Conservation (phyloP, 2,797 vertebrate species). For the Aeoliscus strigatus region DNA sequence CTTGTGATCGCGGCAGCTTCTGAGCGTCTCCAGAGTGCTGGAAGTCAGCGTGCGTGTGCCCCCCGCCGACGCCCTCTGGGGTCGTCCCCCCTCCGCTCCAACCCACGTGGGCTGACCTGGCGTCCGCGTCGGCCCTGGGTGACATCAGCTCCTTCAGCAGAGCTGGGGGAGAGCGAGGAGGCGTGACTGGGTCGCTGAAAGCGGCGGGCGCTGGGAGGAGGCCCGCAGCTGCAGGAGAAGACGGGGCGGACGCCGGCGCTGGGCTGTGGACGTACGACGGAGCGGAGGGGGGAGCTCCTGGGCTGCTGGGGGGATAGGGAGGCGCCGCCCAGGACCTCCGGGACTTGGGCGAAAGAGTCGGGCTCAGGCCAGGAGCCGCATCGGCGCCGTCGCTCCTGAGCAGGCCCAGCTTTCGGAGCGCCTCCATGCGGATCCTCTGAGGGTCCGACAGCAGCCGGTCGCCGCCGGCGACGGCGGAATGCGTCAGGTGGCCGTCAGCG, state of each 20-base stretch:
- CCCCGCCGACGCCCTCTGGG: too few relatives aligned
- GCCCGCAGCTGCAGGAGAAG: constrained; percentile 9
- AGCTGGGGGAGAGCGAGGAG: constrained; percentile 10
- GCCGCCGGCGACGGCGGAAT: constrained; percentile 1
- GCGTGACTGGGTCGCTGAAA: constrained; percentile 38
- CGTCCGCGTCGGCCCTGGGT: too few relatives aligned
- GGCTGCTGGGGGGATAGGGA: constrained; percentile 37
- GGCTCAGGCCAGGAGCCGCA: constrained; percentile 28
- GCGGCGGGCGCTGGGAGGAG: constrained; percentile 50
- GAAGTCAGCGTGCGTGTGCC: constrained; percentile 42
- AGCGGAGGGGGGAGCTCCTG: constrained; percentile 5
- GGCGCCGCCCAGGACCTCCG: constrained; percentile 46
- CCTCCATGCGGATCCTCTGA: constrained; percentile 78
- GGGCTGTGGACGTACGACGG: too few relatives aligned
- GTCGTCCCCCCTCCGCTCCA: too few relatives aligned
- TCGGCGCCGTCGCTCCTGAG: constrained; percentile 68
- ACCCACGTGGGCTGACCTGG: too few relatives aligned
- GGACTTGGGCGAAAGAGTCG: constrained; percentile 33
- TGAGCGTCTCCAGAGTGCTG: constrained; percentile 55
- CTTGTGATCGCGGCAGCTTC: constrained; percentile 73
- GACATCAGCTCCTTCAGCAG: constrained; percentile 19
- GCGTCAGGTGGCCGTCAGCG: constrained; percentile 10
- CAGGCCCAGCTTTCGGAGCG: constrained; percentile 87
- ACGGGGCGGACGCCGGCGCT: not conserved
- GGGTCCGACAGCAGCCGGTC: constrained; percentile 54